Evolutionary conservation across 1,140 invertebrate genomes (phyloP).

Genomic region (Brachionus sp.): DNA sequence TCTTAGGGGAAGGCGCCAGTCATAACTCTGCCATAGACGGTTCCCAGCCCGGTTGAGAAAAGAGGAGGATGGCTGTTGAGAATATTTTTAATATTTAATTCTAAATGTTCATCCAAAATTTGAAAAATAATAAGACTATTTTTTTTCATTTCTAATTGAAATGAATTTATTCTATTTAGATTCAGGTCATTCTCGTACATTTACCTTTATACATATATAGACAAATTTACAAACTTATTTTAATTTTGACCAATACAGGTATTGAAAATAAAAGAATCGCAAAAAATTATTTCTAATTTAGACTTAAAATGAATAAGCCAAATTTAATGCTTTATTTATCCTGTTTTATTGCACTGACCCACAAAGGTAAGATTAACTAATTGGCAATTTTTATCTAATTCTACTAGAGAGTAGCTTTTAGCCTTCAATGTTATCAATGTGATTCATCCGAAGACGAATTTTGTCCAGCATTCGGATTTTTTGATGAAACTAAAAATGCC

Average conservation of each 20-base stretch:
- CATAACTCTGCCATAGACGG: too few species aligned
- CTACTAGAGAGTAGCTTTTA: neutral
- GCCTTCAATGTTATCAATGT: conserved; percentile 46
- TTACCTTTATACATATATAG: neutral
- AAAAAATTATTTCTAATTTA: neutral
- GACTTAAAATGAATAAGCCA: neutral
- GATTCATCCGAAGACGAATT: conserved; percentile 32
- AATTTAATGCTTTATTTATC: neutral
- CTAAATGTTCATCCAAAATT: too few species aligned
- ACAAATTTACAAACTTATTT: neutral
- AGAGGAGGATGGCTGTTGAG: too few species aligned
- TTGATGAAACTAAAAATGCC: conserved; percentile 46
- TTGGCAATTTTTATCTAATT: neutral
- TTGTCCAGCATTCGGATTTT: conserved; percentile 46
- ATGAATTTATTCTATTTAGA: neutral
- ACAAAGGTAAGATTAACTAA: neutral
- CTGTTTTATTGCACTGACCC: neutral
- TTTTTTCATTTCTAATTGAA: neutral
- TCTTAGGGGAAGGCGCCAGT: too few species aligned
- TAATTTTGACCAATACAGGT: neutral
- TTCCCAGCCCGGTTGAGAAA: too few species aligned
- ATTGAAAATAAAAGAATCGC: neutral
- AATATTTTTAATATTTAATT: too few species aligned
- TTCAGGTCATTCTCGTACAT: neutral
- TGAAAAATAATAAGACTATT: neutral